A percentile compares a stretch with the other conserved stretches of the same genome.
phyloP scores from a whole-genome alignment of 2,888 invertebrate genomes.

The Callinectes sapidus region DNA sequence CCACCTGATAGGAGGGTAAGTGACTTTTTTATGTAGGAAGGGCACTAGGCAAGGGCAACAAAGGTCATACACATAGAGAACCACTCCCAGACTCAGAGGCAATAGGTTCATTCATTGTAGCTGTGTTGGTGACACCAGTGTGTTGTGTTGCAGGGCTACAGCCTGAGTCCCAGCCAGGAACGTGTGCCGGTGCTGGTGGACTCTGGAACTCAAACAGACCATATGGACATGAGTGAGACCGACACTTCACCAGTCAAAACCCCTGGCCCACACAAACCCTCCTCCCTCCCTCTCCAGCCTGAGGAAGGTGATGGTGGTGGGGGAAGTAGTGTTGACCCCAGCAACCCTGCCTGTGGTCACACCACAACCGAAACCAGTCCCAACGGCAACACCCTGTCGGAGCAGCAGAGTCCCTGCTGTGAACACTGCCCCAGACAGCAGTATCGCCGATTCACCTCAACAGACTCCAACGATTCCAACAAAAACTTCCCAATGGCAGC shows the following conservation, averaged over 20 bases:
- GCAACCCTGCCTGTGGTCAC: slow-evolving; percentile 51
- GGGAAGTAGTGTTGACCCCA: slow-evolving; percentile 1
- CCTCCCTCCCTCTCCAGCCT: slow-evolving; percentile 54
- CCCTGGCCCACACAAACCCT: slow-evolving; percentile 62
- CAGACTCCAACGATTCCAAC: slow-evolving; percentile 69
- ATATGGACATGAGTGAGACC: slow-evolving; percentile 81
- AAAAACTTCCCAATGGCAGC: slow-evolving; percentile 59
- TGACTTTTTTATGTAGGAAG: background rate
- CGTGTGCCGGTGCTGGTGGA: slow-evolving; percentile 76
- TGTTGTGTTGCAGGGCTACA: slow-evolving; percentile 55
- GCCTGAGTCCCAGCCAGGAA: slow-evolving; percentile 69
- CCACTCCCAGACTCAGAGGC: too few relatives aligned
- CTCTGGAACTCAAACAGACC: slow-evolving; percentile 83
- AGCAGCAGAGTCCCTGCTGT: slow-evolving; percentile 67
- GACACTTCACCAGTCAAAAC: slow-evolving; percentile 75
- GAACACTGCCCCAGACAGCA: slow-evolving; percentile 68
- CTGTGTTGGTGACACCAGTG: slow-evolving; percentile 10
- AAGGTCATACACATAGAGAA: too few relatives aligned
- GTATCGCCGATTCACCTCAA: slow-evolving; percentile 73
- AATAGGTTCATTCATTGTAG: background rate
- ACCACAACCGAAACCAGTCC: slow-evolving; percentile 76
- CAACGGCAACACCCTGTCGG: slow-evolving; percentile 74
- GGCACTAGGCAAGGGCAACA: too few relatives aligned
- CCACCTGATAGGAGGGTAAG: slow-evolving; percentile 73
- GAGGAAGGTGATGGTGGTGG: slow-evolving; percentile 55